These are phyloP conservation scores for Myotis findleyi DNA, from an alignment of 2,797 vertebrate genomes.

Conservation along the genomic window DNA sequence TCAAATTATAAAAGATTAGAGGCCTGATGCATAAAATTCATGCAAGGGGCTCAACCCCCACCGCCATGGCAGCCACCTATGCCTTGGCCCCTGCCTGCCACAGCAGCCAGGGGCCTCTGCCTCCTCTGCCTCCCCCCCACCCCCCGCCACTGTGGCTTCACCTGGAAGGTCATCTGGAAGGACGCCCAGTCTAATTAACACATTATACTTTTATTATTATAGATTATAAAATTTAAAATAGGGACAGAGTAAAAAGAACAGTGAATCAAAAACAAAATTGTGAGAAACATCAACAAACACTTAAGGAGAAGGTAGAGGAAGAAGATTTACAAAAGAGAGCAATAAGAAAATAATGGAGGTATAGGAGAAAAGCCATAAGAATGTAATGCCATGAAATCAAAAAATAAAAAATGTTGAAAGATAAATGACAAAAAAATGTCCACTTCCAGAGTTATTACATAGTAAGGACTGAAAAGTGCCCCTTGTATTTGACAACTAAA, in stretches of 20 bases:
- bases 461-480: neutral
- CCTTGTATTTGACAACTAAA: neutral
- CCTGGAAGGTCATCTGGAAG: too few relatives aligned
- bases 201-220: too few relatives aligned
- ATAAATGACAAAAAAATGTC: neutral
- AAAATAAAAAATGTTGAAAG: neutral
- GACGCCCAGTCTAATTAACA: too few relatives aligned
- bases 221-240: neutral
- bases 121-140: too few relatives aligned
- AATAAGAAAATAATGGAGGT: neutral
- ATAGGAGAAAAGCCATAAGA: neutral
- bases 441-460: neutral
- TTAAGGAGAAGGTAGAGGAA: neutral
- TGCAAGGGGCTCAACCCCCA: too few relatives aligned
- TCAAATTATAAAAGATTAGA: neutral
- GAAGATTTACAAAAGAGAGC: neutral
- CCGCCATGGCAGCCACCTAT: accelerated
- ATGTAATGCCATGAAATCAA: neutral
- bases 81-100: too few relatives aligned
- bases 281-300: neutral
- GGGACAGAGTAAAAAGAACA: neutral
- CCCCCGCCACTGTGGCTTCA: too few relatives aligned
- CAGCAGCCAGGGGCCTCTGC: too few relatives aligned
- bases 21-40: too few relatives aligned
- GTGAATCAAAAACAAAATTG: neutral